Evolutionary conservation across 1,140 invertebrate species (phyloP).

Genomic region (Lerema accius): DNA sequence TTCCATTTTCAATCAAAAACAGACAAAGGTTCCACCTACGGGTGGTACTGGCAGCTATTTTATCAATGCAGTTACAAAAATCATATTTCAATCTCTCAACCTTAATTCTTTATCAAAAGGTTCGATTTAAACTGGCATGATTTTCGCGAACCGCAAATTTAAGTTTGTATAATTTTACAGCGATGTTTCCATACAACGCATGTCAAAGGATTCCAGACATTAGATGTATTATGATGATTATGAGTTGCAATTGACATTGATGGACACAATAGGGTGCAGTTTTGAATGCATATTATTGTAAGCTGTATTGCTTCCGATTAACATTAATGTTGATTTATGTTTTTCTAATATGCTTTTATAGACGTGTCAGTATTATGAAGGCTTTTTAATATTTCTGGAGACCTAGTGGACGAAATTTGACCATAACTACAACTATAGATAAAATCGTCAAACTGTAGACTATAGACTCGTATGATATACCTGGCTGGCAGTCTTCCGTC

Average conservation of each 20-base stretch:
- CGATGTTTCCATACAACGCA: constrained; percentile 33
- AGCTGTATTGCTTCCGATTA: constrained; percentile 5
- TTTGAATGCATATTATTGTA: constrained; percentile 30
- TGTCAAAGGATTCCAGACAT: constrained; percentile 29
- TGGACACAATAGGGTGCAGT: constrained; percentile 19
- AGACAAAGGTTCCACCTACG: constrained; percentile 47
- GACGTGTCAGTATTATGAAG: too few relatives aligned
- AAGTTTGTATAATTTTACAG: constrained; percentile 26
- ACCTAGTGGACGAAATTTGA: too few relatives aligned
- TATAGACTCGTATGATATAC: too few relatives aligned
- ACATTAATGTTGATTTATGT: neutral
- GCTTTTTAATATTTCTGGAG: too few relatives aligned
- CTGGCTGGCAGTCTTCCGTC: too few relatives aligned
- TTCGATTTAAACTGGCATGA: neutral
- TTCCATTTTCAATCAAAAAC: constrained; percentile 59
- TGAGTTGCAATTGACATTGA: constrained; percentile 30
- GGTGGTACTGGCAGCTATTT: constrained; percentile 24
- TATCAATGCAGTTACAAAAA: neutral
- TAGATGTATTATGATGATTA: constrained; percentile 35
- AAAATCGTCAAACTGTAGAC: too few relatives aligned
- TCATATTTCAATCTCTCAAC: neutral
- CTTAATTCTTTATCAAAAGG: neutral
- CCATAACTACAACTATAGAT: too few relatives aligned
- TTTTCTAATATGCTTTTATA: too few relatives aligned
- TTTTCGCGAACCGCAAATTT: neutral